A percentile compares a stretch with the other conserved stretches of the same genome.
These are phyloP conservation scores for Psilopsiagon aurifrons DNA, from an alignment of 2,113 vertebrate genomes.

Conservation along the genomic window DNA sequence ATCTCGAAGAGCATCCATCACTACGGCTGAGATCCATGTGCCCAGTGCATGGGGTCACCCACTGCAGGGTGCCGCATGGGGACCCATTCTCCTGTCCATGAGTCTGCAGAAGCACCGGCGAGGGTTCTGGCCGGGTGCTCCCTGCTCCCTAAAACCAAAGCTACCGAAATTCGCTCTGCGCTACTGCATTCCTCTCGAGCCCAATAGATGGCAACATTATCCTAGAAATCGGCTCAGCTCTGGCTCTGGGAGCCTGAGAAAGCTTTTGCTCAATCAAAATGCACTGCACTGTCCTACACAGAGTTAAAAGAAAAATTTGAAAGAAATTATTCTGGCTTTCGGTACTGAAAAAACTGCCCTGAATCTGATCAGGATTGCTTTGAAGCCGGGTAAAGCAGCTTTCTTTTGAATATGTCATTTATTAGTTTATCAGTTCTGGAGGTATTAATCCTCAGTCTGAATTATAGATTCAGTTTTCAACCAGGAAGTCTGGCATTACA, in stretches of 20 bases:
- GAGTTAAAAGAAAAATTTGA: neutral
- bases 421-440: neutral
- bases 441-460: neutral
- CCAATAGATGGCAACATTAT: constrained; percentile 34
- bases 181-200: neutral
- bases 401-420: neutral
- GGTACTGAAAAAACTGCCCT: neutral
- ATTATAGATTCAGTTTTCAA: neutral
- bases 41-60: neutral
- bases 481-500: rapidly evolving
- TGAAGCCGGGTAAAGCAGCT: neutral
- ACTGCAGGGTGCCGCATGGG: neutral
- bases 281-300: neutral
- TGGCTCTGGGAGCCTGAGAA: rapidly evolving
- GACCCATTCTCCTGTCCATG: rapidly evolving
- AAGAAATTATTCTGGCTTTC: neutral
- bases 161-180: rapidly evolving
- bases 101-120: rapidly evolving
- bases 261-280: neutral
- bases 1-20: rapidly evolving
- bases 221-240: neutral
- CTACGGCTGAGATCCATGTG: rapidly evolving
- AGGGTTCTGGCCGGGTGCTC: rapidly evolving
- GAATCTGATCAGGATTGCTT: neutral
- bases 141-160: neutral